Percentiles rank a stretch among this genome's conserved stretches.
phyloP scores from a whole-genome alignment of 2,113 vertebrate species.

The Pollimyrus isidori region DNA sequence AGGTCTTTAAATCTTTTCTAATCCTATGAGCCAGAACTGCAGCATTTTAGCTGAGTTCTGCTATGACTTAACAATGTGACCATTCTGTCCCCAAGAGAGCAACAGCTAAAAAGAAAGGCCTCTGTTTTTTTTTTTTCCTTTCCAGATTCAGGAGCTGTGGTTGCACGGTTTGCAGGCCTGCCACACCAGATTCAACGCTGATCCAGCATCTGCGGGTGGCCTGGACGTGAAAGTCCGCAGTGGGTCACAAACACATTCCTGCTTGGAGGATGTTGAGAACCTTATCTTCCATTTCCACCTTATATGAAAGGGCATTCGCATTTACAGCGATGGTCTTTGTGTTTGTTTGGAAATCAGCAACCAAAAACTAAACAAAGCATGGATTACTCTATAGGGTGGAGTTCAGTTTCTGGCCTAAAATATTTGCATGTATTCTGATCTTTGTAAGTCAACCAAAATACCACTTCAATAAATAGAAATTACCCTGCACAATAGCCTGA shows the following conservation, averaged over 20 bases:
- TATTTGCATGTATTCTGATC: neutral
- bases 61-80: conserved; percentile 11
- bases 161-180: neutral
- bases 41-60: neutral
- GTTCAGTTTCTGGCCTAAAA: neutral
- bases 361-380: neutral
- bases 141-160: neutral
- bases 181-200: conserved; percentile 6
- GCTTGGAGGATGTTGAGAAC: neutral
- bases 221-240: neutral
- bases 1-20: conserved; percentile 11
- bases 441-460: neutral
- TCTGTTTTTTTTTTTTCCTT: neutral
- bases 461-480: neutral
- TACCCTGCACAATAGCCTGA: neutral
- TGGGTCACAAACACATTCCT: conserved; percentile 9
- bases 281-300: neutral
- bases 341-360: neutral
- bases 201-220: conserved; percentile 6
- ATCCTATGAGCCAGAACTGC: conserved; percentile 6
- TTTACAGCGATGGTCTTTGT: neutral
- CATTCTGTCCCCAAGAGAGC: conserved; percentile 10
- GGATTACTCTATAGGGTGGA: neutral
- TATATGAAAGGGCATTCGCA: neutral
- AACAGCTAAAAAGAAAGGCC: neutral